Conservation (phyloP, 92 coral and sea anemone genomes). For the Epizoanthus scotinus region DNA sequence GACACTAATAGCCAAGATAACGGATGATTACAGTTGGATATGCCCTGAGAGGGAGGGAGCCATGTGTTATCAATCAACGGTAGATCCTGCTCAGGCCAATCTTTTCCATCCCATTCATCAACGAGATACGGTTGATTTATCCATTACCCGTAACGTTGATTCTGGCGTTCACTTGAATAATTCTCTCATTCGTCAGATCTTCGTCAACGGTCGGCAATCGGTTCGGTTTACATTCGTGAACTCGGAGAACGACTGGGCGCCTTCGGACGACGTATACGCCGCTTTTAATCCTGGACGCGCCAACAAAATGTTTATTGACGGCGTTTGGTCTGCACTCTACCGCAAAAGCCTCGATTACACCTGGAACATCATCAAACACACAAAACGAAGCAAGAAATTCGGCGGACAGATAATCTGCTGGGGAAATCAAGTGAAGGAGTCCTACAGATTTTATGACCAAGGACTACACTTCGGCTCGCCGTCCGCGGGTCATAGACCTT, state of each 20-base stretch:
- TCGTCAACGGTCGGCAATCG: conserved; percentile 56
- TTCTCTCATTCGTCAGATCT: conserved; percentile 46
- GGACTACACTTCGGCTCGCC: conserved; percentile 57
- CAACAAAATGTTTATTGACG: conserved; percentile 49
- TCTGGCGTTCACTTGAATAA: conserved; percentile 59
- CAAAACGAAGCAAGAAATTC: conserved; percentile 39
- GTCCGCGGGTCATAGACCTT: conserved; percentile 43
- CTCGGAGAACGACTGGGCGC: conserved; percentile 48
- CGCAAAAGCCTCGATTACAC: conserved; percentile 48
- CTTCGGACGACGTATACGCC: conserved; percentile 62
- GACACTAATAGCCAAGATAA: conserved; percentile 54
- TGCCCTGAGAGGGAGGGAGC: conserved; percentile 57
- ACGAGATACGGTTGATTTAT: conserved; percentile 50
- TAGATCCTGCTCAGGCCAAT: conserved; percentile 49
- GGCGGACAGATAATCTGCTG: conserved; percentile 48
- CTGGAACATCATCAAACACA: conserved; percentile 55
- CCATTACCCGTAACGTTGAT: conserved; percentile 46
- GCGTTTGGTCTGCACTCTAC: conserved; percentile 47
- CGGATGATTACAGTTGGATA: conserved; percentile 60
- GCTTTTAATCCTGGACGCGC: conserved; percentile 51
- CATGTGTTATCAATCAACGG: conserved; percentile 38
- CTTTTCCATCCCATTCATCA: conserved; percentile 53
- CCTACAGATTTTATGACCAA: conserved; percentile 60
- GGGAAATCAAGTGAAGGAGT: conserved; percentile 53
- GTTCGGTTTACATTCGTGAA: conserved; percentile 57